phyloP scores from a whole-genome alignment of 1,140 invertebrate genomes.

The Latrodectus geometricus region DNA sequence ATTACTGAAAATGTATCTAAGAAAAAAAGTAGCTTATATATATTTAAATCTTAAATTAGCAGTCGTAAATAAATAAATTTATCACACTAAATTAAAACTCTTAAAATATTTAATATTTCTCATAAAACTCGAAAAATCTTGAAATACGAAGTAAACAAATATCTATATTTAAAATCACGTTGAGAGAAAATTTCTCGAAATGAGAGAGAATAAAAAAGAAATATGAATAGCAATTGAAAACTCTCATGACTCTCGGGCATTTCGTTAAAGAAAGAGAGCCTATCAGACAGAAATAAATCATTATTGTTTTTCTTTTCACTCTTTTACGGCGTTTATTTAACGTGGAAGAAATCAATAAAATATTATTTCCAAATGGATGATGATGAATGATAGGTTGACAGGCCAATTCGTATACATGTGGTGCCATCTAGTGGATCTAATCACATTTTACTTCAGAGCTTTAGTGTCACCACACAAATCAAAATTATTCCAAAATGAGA shows the following conservation, averaged over 20 bases:
- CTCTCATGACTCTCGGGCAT: background rate
- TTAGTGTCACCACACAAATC: background rate
- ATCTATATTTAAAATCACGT: no score
- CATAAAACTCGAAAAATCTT: no score
- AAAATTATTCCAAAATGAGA: no score
- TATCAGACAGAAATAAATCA: conserved; percentile 62
- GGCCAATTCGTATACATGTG: conserved; percentile 38
- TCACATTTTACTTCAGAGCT: background rate
- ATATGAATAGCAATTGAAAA: background rate
- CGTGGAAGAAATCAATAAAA: conserved; percentile 61
- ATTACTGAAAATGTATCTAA: no score
- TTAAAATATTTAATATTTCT: no score
- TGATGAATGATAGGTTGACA: conserved; percentile 53
- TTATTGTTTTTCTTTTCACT: conserved; percentile 59
- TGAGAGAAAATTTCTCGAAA: no score
- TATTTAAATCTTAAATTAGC: no score
- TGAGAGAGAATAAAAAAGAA: no score
- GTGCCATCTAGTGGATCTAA: conserved; percentile 59
- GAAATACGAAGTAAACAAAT: no score
- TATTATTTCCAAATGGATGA: conserved; percentile 57
- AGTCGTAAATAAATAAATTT: no score
- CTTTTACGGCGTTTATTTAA: conserved; percentile 62
- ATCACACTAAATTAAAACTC: no score
- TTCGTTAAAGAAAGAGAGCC: conserved; percentile 3
- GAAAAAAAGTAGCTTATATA: no score